A percentile compares a stretch with the other conserved stretches of the same genome.
Evolutionary conservation across 2,797 vertebrate species (phyloP).

Genomic region (Rhodeus uyekii): DNA sequence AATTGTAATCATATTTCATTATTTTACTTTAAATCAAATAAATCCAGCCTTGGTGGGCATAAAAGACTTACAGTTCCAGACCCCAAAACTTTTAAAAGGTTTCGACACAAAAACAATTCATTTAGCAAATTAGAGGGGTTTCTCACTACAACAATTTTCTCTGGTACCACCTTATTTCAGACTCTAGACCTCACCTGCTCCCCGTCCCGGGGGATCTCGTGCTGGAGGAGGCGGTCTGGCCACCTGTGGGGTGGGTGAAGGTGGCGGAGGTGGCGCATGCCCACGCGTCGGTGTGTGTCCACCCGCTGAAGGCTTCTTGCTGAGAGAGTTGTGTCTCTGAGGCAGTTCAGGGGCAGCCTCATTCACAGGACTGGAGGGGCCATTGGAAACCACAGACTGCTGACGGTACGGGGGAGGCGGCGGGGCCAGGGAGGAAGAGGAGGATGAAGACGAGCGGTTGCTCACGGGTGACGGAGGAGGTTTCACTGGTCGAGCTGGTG

Average conservation of each 20-base stretch:
- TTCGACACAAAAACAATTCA: not conserved
- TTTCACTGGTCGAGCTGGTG: constrained; percentile 72
- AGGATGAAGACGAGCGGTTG: constrained; percentile 64
- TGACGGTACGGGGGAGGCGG: constrained; percentile 85
- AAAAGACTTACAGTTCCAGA: no score
- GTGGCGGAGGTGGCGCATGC: constrained; percentile 82
- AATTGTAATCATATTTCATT: no score
- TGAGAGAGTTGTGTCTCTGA: constrained; percentile 90
- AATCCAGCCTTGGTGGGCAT: no score
- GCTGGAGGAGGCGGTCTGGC: constrained; percentile 82
- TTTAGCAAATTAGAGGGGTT: not conserved
- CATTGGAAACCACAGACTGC: constrained; percentile 79
- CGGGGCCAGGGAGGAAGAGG: constrained; percentile 76
- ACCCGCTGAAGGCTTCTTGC: constrained; percentile 79
- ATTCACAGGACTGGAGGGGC: constrained; percentile 74
- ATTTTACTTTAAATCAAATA: no score
- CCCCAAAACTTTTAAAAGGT: not conserved
- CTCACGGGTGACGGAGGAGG: constrained; percentile 82
- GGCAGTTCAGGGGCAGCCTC: constrained; percentile 87
- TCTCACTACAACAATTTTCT: not conserved
- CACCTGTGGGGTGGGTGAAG: constrained; percentile 78
- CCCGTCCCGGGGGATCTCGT: constrained; percentile 83
- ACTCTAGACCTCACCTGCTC: constrained; percentile 78
- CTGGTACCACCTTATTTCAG: not conserved
- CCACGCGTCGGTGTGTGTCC: constrained; percentile 76